Conservation (phyloP, 2,113 vertebrate genomes). For the Artemisiospiza belli region DNA sequence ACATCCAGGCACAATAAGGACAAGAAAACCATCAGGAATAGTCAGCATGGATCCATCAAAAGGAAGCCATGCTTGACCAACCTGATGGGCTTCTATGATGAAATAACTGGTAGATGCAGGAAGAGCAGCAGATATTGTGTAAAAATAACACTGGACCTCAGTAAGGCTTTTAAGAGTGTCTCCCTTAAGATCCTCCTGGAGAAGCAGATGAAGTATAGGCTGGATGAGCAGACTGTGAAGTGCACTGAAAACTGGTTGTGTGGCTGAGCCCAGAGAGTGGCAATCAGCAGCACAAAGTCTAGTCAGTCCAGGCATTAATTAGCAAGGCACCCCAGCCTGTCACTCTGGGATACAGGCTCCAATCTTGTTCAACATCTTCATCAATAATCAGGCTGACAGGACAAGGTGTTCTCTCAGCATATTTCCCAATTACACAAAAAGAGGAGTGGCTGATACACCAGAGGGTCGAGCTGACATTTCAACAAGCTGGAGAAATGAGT, state of each 20-base stretch:
- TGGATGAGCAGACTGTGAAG: neutral
- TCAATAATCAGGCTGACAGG: neutral
- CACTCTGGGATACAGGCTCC: neutral
- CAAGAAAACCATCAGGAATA: neutral
- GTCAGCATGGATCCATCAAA: neutral
- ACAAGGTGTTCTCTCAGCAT: neutral
- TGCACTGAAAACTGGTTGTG: neutral
- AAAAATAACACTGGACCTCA: neutral
- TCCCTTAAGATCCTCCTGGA: neutral
- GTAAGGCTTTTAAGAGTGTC: neutral
- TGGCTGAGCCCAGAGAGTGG: neutral
- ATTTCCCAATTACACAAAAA: neutral
- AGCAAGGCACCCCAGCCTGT: neutral
- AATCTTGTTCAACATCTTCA: neutral
- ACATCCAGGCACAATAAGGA: neutral
- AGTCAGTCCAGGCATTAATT: neutral
- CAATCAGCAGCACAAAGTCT: neutral
- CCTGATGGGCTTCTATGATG: neutral
- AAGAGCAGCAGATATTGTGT: neutral
- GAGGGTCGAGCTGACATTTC: neutral
- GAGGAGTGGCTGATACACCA: neutral
- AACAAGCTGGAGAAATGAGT: neutral
- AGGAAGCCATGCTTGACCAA: neutral
- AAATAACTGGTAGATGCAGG: neutral
- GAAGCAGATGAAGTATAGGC: neutral